A percentile compares a stretch with the other conserved stretches of the same genome.
These are phyloP conservation scores for Lophius piscatorius DNA, from an alignment of 2,113 vertebrate genomes.

Conservation along the genomic window DNA sequence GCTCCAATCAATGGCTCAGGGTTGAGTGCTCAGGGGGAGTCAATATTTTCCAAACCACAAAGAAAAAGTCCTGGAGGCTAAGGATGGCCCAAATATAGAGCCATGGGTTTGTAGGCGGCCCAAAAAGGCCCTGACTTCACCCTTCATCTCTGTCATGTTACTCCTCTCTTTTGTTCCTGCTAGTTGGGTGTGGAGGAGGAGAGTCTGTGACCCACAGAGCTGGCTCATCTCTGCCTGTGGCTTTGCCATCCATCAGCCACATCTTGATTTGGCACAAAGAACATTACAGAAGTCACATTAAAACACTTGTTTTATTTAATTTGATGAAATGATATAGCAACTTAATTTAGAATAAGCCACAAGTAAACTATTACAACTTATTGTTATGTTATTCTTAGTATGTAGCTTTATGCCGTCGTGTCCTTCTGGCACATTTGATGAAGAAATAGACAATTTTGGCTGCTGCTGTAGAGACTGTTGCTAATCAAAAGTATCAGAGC, in stretches of 20 bases:
- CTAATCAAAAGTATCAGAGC: no score
- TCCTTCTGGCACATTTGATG: no score
- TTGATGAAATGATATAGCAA: neutral
- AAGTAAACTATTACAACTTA: no score
- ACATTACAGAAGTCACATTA: slow-evolving; percentile 7
- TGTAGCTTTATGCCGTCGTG: no score
- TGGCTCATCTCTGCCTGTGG: slow-evolving; percentile 8
- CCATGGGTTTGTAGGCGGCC: slow-evolving; percentile 65
- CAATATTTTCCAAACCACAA: slow-evolving; percentile 82
- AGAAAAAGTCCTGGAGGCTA: slow-evolving; percentile 74
- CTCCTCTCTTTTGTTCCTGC: slow-evolving; percentile 59
- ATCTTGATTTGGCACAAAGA: slow-evolving; percentile 17
- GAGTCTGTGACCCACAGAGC: slow-evolving; percentile 40
- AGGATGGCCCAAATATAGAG: slow-evolving; percentile 67
- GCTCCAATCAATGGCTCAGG: slow-evolving; percentile 82
- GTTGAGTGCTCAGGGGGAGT: slow-evolving; percentile 62
- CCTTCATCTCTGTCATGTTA: slow-evolving; percentile 17
- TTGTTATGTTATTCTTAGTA: no score
- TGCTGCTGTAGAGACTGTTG: no score
- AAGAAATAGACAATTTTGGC: no score
- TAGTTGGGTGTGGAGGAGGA: slow-evolving; percentile 12
- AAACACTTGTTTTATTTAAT: no score
- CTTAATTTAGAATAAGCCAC: no score
- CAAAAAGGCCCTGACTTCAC: slow-evolving; percentile 74
- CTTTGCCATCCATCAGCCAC: neutral